phyloP scores from a whole-genome alignment of 1,140 invertebrate species.

The Galleria mellonella region DNA sequence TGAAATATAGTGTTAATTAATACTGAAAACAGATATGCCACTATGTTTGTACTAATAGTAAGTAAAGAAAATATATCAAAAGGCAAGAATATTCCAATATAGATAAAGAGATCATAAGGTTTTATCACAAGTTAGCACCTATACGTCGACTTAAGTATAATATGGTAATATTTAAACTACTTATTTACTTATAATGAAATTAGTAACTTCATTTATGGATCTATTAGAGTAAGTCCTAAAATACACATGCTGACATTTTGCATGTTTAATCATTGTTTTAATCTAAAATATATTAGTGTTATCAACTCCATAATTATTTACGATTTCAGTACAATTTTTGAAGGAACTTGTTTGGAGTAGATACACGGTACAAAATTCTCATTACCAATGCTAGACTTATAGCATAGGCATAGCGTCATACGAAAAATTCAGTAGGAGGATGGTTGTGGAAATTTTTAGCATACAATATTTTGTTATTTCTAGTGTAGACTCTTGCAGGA shows the following conservation, averaged over 20 bases:
- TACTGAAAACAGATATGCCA: constrained; percentile 46
- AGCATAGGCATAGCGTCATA: constrained; percentile 27
- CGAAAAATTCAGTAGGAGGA: constrained; percentile 61
- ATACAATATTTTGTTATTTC: constrained; percentile 34
- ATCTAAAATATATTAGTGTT: too few relatives aligned
- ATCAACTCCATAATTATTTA: neutral
- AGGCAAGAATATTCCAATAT: constrained; percentile 21
- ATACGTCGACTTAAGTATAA: neutral
- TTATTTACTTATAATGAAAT: too few relatives aligned
- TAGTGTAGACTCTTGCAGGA: constrained; percentile 47
- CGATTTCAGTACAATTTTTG: too few relatives aligned
- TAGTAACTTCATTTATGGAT: too few relatives aligned
- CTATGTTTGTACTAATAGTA: constrained; percentile 29
- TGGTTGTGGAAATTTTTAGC: constrained; percentile 56
- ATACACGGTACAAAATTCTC: neutral
- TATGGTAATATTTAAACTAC: too few relatives aligned
- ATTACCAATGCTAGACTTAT: neutral
- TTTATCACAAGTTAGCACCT: constrained; percentile 31
- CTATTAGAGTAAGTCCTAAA: too few relatives aligned
- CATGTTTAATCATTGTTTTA: too few relatives aligned
- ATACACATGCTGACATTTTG: too few relatives aligned
- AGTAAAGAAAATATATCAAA: constrained; percentile 7
- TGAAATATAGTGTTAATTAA: constrained; percentile 38
- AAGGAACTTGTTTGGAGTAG: neutral
- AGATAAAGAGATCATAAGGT: constrained; percentile 25